These are phyloP conservation scores for Palloptera scutellata DNA, from an alignment of 2,888 invertebrate species.

Conservation along the genomic window DNA sequence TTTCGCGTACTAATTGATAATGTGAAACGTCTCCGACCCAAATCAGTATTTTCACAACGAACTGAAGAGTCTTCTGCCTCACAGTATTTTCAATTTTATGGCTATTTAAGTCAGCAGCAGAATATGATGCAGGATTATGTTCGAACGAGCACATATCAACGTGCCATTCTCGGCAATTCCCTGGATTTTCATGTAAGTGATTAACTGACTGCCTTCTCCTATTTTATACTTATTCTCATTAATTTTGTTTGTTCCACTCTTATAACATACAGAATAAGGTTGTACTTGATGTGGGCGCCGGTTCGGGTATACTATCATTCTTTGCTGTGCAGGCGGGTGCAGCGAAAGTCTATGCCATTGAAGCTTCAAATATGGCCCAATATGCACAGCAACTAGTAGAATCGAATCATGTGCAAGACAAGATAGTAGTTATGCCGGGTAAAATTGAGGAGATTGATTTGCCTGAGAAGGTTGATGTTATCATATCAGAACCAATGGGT, in stretches of 20 bases:
- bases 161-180: slow-evolving; percentile 92
- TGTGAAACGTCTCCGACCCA: slow-evolving; percentile 62
- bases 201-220: background rate
- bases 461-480: slow-evolving; percentile 94
- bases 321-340: slow-evolving; percentile 99
- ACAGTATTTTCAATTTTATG: slow-evolving; percentile 99
- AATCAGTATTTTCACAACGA: slow-evolving; percentile 90
- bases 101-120: slow-evolving; percentile 98
- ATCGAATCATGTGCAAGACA: slow-evolving; percentile 86
- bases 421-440: slow-evolving; percentile 92
- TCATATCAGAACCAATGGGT: slow-evolving; percentile 99
- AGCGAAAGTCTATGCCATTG: slow-evolving; percentile 96
- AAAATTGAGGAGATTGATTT: slow-evolving; percentile 98
- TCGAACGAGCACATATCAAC: slow-evolving; percentile 96
- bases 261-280: slow-evolving; percentile 79
- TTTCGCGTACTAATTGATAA: slow-evolving; percentile 63
- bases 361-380: slow-evolving; percentile 98
- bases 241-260: slow-evolving; percentile 57
- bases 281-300: slow-evolving; percentile 97
- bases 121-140: slow-evolving; percentile 99
- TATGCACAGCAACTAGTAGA: slow-evolving; percentile 91
- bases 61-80: slow-evolving; percentile 98
- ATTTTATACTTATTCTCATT: background rate
- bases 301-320: slow-evolving; percentile 97
- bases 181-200: slow-evolving; percentile 79